Conservation (phyloP, 2,113 vertebrate species). For the Colius striatus region DNA sequence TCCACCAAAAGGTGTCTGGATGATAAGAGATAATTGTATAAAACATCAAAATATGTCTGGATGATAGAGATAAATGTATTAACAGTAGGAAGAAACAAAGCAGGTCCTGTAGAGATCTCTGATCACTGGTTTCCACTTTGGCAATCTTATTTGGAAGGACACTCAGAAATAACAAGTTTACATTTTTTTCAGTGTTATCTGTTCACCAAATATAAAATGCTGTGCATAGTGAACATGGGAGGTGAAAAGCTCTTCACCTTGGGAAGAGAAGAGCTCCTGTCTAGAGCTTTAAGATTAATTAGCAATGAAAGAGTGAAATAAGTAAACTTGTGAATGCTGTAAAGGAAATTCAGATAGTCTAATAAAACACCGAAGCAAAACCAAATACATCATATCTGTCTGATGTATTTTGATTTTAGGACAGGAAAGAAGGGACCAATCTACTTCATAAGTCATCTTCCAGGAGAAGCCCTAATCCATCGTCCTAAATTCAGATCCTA, state of each 20-base stretch:
- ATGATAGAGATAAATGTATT: background rate
- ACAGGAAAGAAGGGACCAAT: background rate
- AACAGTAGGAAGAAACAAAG: background rate
- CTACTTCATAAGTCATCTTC: background rate
- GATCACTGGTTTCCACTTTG: background rate
- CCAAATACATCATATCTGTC: background rate
- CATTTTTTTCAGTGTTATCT: background rate
- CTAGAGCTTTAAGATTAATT: constrained; percentile 2
- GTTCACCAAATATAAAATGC: background rate
- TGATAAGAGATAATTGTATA: background rate
- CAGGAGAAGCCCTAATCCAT: background rate
- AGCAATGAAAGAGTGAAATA: background rate
- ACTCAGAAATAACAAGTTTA: background rate
- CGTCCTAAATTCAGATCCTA: background rate
- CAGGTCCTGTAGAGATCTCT: background rate
- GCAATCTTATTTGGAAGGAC: background rate
- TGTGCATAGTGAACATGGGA: background rate
- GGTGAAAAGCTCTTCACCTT: background rate
- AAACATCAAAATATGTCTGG: background rate
- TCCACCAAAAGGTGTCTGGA: background rate
- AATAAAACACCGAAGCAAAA: background rate
- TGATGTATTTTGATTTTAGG: constrained; percentile 9
- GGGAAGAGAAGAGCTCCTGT: background rate
- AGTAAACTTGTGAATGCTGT: background rate
- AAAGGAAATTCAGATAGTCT: background rate